Percentiles rank a stretch among this genome's conserved stretches.
These are phyloP conservation scores for Acleris emargana DNA, from an alignment of 2,888 invertebrate species.

Conservation along the genomic window DNA sequence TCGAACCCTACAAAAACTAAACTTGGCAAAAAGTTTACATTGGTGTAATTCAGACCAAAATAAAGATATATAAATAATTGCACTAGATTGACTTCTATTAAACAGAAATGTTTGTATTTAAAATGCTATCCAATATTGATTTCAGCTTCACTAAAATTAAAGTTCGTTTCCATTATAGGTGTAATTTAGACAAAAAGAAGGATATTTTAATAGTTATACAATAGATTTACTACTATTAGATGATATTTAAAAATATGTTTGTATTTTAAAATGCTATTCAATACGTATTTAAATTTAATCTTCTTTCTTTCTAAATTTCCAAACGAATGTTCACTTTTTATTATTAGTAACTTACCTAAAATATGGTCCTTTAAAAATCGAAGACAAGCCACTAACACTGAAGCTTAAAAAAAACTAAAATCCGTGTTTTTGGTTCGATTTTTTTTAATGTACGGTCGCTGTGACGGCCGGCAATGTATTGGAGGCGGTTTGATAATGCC, in stretches of 20 bases:
- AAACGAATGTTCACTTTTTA: conserved; percentile 9
- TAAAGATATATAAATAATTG: not conserved
- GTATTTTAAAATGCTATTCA: too few species aligned
- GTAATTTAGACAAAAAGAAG: not conserved
- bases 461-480: conserved; percentile 77
- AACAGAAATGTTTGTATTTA: too few species aligned
- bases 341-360: conserved; percentile 66
- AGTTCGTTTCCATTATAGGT: not conserved
- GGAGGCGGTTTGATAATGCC: conserved; percentile 68
- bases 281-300: not conserved
- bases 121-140: too few species aligned
- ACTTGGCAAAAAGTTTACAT: not conserved
- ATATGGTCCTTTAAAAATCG: conserved; percentile 63
- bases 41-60: not conserved
- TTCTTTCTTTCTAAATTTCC: not conserved
- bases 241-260: too few species aligned
- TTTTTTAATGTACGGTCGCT: conserved; percentile 67
- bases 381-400: conserved; percentile 68
- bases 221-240: too few species aligned
- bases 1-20: conserved; percentile 1
- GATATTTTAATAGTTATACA: not conserved
- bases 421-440: conserved; percentile 48
- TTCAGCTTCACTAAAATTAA: not conserved
- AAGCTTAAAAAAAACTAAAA: conserved; percentile 51
- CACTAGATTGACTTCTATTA: too few species aligned